These are phyloP conservation scores for Mesochorus sp. DNA, from an alignment of 2,888 invertebrate species.

Conservation along the genomic window DNA sequence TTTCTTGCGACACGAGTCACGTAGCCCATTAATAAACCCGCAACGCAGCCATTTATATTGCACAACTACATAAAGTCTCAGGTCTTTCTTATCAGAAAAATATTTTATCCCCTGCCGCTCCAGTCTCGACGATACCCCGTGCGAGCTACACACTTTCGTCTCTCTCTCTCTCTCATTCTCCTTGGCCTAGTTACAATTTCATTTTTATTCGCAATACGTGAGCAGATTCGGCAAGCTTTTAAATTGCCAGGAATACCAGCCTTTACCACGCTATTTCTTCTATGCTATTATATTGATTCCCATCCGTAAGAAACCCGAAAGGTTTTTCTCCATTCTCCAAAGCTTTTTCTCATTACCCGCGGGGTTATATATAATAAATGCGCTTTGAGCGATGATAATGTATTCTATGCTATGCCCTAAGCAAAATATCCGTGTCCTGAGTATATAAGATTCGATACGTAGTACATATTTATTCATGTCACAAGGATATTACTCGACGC, in stretches of 20 bases:
- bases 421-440: no score
- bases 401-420: no score
- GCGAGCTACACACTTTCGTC: slow-evolving; percentile 32
- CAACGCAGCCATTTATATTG: slow-evolving; percentile 69
- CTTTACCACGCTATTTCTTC: slow-evolving; percentile 34
- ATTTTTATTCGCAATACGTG: slow-evolving; percentile 67
- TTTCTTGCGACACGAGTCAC: slow-evolving; percentile 64
- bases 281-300: slow-evolving; percentile 49
- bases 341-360: slow-evolving; percentile 49
- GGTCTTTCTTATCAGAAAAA: slow-evolving; percentile 69
- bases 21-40: slow-evolving; percentile 69
- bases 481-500: no score
- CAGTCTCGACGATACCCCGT: slow-evolving; percentile 12
- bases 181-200: slow-evolving; percentile 68
- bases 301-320: slow-evolving; percentile 1
- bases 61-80: slow-evolving; percentile 68
- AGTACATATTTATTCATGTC: no score
- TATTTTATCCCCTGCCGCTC: slow-evolving; percentile 64
- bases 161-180: slow-evolving; percentile 33
- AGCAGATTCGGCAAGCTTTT: slow-evolving; percentile 62
- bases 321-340: not conserved
- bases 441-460: no score
- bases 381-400: not conserved
- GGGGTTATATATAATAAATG: slow-evolving; percentile 3
- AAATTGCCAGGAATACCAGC: slow-evolving; percentile 61